These are phyloP conservation scores for Egretta garzetta DNA, from an alignment of 2,113 vertebrate species.

Conservation along the genomic window DNA sequence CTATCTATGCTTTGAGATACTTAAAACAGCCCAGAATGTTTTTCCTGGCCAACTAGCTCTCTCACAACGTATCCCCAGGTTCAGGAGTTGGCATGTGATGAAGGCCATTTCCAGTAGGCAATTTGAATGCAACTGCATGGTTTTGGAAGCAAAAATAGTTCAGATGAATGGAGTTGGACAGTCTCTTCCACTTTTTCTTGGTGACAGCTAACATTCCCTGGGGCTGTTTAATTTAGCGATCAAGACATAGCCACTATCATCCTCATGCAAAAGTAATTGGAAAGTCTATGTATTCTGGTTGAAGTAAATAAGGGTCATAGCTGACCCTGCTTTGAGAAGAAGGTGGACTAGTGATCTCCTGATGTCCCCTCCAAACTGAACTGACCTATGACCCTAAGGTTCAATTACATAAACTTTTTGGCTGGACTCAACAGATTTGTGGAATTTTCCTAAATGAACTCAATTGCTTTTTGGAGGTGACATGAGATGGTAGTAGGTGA, in stretches of 20 bases:
- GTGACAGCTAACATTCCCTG: neutral
- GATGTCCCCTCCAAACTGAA: neutral
- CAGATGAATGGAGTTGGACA: neutral
- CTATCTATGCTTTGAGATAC: neutral
- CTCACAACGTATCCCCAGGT: neutral
- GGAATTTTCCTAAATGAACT: neutral
- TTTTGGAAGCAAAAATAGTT: neutral
- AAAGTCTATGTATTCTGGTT: neutral
- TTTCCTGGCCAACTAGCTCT: neutral
- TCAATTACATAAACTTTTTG: neutral
- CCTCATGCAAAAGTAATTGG: neutral
- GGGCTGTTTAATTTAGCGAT: neutral
- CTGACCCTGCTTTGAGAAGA: neutral
- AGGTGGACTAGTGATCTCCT: neutral
- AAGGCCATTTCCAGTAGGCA: neutral
- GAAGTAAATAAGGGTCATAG: neutral
- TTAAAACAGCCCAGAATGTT: neutral
- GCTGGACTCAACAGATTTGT: neutral
- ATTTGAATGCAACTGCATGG: neutral
- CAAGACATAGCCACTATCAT: neutral
- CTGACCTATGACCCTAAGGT: neutral
- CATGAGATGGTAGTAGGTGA: neutral
- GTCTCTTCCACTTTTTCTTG: neutral
- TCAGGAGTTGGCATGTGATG: neutral
- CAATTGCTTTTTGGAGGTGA: neutral